Evolutionary conservation across 2,888 invertebrate species (phyloP).

Genomic region (Ormyrus rosae): DNA sequence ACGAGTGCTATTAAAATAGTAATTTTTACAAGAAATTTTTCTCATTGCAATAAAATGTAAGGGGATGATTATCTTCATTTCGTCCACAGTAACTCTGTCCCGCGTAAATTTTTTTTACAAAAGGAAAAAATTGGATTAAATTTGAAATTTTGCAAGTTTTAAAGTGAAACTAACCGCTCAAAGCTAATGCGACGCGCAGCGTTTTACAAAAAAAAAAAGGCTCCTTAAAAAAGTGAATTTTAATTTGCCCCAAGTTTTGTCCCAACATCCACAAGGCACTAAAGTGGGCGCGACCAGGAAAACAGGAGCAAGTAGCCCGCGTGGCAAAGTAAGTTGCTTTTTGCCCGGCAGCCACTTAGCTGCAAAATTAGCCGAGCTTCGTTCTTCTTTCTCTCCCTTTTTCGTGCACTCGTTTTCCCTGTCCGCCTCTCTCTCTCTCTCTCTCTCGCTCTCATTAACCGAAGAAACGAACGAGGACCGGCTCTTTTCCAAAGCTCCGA

Average conservation of each 20-base stretch:
- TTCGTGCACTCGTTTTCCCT: neutral
- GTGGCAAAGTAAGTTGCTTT: conserved; percentile 13
- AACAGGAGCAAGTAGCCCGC: conserved; percentile 5
- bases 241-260: conserved; percentile 18
- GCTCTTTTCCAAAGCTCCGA: conserved; percentile 13
- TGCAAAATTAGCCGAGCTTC: conserved; percentile 39
- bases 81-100: too few relatives aligned
- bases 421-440: neutral
- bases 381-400: neutral
- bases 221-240: conserved; percentile 1
- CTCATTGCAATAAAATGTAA: too few relatives aligned
- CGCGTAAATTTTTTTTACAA: too few relatives aligned
- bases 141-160: too few relatives aligned
- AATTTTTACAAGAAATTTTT: too few relatives aligned
- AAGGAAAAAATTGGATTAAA: too few relatives aligned
- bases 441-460: neutral
- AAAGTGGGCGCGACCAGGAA: conserved; percentile 21
- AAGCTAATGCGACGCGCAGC: too few relatives aligned
- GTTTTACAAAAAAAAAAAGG: neutral
- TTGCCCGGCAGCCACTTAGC: conserved; percentile 33
- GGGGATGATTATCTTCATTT: too few relatives aligned
- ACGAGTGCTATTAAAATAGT: too few relatives aligned
- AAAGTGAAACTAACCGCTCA: too few relatives aligned
- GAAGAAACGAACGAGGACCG: conserved; percentile 10
- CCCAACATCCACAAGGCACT: neutral